Conservation (phyloP, 1,140 invertebrate species). For the Muscidifurax raptorellus region DNA sequence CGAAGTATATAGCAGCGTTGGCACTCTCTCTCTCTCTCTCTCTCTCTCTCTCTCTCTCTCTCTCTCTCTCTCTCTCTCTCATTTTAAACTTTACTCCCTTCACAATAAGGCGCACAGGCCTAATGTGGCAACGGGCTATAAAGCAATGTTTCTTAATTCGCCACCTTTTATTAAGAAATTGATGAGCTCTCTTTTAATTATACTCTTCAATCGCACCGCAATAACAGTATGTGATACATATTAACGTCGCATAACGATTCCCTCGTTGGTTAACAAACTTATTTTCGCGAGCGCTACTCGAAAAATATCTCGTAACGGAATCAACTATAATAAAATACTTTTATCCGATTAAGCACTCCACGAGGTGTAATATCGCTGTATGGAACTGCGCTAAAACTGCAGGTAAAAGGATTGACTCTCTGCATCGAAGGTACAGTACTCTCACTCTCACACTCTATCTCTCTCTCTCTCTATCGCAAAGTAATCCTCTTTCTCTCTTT, state of each 20-base stretch:
- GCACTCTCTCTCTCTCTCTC: not conserved
- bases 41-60: too few relatives aligned
- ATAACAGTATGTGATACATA: too few relatives aligned
- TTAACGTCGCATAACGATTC: not conserved
- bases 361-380: not conserved
- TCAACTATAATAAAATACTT: not conserved
- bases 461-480: not conserved
- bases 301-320: not conserved
- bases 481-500: not conserved
- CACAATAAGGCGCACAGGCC: not conserved
- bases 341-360: not conserved
- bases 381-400: not conserved
- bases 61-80: too few relatives aligned
- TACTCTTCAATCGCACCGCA: not conserved
- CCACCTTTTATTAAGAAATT: not conserved
- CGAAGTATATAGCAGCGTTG: not conserved
- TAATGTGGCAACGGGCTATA: not conserved
- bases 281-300: too few relatives aligned
- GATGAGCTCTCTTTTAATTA: not conserved
- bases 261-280: not conserved
- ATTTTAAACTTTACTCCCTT: not conserved
- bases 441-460: not conserved
- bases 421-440: not conserved
- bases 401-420: not conserved
- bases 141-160: not conserved